Conservation (phyloP, 2,888 invertebrate genomes). For the Stegophylla sp. region DNA sequence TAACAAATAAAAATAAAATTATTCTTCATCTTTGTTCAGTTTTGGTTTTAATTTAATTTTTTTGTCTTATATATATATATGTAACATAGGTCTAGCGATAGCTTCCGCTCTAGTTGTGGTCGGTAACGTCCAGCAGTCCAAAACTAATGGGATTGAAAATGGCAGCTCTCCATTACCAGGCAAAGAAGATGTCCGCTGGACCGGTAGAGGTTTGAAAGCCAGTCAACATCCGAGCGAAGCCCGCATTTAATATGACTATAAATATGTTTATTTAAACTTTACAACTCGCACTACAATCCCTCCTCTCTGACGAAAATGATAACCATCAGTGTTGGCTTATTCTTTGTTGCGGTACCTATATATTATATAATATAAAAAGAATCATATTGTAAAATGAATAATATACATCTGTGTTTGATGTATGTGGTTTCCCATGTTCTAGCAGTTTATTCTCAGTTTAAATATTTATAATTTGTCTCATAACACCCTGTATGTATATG, state of each 20-base stretch:
- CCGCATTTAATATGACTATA: constrained; percentile 30
- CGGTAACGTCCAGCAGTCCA: constrained; percentile 69
- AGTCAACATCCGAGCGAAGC: constrained; percentile 55
- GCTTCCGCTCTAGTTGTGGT: constrained; percentile 89
- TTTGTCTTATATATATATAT: not conserved
- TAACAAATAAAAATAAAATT: not conserved
- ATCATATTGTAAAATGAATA: not conserved
- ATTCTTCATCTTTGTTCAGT: not conserved
- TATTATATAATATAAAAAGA: not conserved
- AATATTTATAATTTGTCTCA: too few species aligned
- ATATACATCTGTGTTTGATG: not conserved
- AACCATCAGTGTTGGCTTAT: not conserved
- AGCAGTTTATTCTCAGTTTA: too few species aligned
- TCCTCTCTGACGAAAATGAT: not conserved
- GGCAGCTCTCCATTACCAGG: constrained; percentile 42
- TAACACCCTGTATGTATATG: not conserved
- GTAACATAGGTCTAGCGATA: constrained; percentile 82
- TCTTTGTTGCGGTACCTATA: not conserved
- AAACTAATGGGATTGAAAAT: constrained; percentile 45
- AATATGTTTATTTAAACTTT: not conserved
- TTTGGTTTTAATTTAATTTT: not conserved
- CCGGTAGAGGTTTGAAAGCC: constrained; percentile 49
- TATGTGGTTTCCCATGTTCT: not conserved
- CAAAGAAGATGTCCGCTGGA: constrained; percentile 53
- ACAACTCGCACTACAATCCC: too few species aligned